Base-by-base conservation (phyloP, 2,888 invertebrate genomes). In the Physocephala rufipes region DNA sequence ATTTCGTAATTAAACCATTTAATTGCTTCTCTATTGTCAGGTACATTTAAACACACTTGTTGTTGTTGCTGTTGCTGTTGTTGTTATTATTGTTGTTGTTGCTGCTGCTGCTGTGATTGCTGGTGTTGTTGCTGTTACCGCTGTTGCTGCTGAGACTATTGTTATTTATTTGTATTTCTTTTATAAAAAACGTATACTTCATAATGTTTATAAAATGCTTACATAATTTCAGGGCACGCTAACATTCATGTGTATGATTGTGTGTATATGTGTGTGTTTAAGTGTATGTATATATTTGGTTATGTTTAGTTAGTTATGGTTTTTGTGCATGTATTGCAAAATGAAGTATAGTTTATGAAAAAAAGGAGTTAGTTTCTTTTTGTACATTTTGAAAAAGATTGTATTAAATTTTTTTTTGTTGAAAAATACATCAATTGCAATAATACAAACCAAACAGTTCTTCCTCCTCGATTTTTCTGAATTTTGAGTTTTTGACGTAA, bases 21-120 rank as follows among this genome's bases (percentile, higher is more conserved):
- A 68, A 76, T 76, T 76, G 74, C 74, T 76, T 77, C 75, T 76
- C 75, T 76, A 76, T 77, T 76, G 73, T 77, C 76, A 76, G 76
- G 76, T 77, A 76, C 76, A 71, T 76, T 45, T 55, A 64, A 55
- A 64, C 55, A 58, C 55, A 64, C 36, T 68, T 45, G 13, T 58
- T 59, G 49, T 49, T 2, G 49, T 15, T 24, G 58, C 24, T 68
- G 45, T 13, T 19, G 30, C 21, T 21, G 58, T 58, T 58, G 24
- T 58, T 58, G 53, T 53, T 53, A 24, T 62, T 28, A 5, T 28
- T 69, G 21, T 45, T 63, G 15, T 58, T 59, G 30, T 47, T 13
- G 2, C 12, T 16, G 59, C 47, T 61, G 5, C 12, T 16, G 16
- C 5, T 58, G 13, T 7, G 16, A 26, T 2, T 1, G 59, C 49